phyloP scores from a whole-genome alignment of 35 echinoderm and acorn worm species.

The Apostichopus parvimensis region DNA sequence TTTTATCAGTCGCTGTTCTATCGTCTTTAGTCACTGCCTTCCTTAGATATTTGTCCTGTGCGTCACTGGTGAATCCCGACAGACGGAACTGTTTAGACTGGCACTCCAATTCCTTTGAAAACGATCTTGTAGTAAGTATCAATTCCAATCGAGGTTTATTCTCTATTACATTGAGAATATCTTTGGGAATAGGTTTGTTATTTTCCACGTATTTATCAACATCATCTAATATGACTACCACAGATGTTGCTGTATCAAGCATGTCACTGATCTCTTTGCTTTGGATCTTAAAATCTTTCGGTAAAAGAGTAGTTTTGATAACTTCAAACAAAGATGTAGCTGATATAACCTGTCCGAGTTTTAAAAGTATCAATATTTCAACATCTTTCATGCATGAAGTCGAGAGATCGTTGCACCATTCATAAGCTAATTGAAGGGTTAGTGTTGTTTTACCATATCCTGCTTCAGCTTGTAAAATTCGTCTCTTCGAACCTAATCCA shows the following conservation, averaged over 20 bases:
- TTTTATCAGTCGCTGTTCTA: neutral
- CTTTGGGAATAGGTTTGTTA: neutral
- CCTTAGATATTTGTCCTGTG: neutral
- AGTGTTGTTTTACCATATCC: slow-evolving; percentile 21
- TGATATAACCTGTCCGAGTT: neutral
- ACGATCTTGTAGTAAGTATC: neutral
- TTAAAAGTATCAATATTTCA: neutral
- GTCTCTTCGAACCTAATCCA: neutral
- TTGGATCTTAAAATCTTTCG: neutral
- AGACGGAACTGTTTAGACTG: neutral
- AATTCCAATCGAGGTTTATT: neutral
- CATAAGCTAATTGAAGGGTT: slow-evolving; percentile 15
- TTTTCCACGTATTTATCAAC: neutral
- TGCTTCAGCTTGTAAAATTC: neutral
- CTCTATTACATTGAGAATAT: neutral
- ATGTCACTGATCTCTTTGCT: neutral
- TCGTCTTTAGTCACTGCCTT: neutral
- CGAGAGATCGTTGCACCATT: neutral
- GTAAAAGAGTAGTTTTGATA: neutral
- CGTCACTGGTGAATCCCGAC: neutral
- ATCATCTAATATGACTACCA: neutral
- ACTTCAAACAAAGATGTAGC: neutral
- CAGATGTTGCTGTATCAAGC: neutral
- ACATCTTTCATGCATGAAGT: neutral
- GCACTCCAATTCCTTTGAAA: neutral